Evolutionary conservation across 2,888 invertebrate species (phyloP).

Genomic region (Cataglyphis albicans): DNA sequence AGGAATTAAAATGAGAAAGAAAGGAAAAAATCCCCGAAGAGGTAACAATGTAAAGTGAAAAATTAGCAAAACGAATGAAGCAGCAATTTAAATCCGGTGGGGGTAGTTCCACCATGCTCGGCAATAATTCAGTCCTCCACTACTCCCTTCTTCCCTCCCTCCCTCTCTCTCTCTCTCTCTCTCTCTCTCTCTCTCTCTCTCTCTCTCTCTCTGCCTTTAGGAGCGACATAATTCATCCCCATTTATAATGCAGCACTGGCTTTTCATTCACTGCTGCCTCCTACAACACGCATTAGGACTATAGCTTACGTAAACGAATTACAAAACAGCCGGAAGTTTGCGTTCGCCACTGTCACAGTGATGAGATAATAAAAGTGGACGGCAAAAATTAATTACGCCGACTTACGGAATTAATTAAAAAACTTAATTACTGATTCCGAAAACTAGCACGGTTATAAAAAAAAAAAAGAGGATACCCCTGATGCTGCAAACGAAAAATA

Average conservation of each 20-base stretch:
- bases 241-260: slow-evolving; percentile 80
- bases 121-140: slow-evolving; percentile 74
- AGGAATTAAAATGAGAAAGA: slow-evolving; percentile 10
- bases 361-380: slow-evolving; percentile 15
- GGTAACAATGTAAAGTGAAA: slow-evolving; percentile 65
- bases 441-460: not conserved
- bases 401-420: slow-evolving; percentile 20
- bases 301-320: slow-evolving; percentile 50
- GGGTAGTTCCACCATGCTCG: slow-evolving; percentile 38
- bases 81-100: slow-evolving; percentile 60
- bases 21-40: slow-evolving; percentile 17
- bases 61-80: slow-evolving; percentile 73
- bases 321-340: slow-evolving; percentile 35
- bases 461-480: not conserved
- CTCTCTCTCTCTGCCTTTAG: not conserved
- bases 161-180: not conserved
- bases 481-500: not conserved
- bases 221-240: slow-evolving; percentile 81
- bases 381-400: slow-evolving; percentile 26
- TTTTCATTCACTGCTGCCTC: slow-evolving; percentile 77
- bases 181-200: not conserved
- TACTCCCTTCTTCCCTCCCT: slow-evolving; percentile 52
- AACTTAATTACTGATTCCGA: slow-evolving; percentile 42
- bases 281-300: slow-evolving; percentile 59
- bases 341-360: not conserved